Evolutionary conservation across 2,797 vertebrate genomes (phyloP).

Genomic region (Enteromius fasciolatus): DNA sequence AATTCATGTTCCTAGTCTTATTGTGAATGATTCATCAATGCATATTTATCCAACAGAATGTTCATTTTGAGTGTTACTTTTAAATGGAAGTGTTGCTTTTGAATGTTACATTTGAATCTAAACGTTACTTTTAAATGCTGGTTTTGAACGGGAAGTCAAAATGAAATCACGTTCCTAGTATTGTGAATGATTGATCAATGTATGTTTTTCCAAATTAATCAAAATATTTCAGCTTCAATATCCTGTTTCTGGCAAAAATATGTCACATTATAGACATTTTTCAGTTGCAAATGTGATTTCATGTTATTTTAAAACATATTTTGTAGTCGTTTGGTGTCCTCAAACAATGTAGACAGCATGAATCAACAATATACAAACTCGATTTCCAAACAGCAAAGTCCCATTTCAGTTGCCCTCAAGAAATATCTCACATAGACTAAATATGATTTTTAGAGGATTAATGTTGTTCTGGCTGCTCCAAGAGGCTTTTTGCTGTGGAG

Average conservation of each 20-base stretch:
- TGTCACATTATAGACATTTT: neutral
- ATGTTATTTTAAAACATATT: constrained; percentile 2
- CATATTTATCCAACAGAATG: neutral
- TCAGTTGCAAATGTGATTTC: neutral
- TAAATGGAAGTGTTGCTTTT: neutral
- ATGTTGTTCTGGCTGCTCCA: neutral
- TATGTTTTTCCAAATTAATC: neutral
- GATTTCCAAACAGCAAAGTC: neutral
- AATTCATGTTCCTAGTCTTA: neutral
- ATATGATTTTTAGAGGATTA: neutral
- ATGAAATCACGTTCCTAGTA: neutral
- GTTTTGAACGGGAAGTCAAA: neutral
- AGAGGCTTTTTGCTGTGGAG: neutral
- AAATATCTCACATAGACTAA: neutral
- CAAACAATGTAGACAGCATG: neutral
- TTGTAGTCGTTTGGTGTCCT: neutral
- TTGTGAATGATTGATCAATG: neutral
- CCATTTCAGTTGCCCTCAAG: neutral
- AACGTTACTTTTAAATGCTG: neutral
- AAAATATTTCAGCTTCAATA: neutral
- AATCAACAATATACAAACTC: neutral
- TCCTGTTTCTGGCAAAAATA: neutral
- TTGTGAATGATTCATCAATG: neutral
- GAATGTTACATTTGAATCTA: neutral
- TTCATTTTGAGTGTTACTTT: neutral